Conservation (phyloP, 2,888 invertebrate genomes). For the Nezara viridula region DNA sequence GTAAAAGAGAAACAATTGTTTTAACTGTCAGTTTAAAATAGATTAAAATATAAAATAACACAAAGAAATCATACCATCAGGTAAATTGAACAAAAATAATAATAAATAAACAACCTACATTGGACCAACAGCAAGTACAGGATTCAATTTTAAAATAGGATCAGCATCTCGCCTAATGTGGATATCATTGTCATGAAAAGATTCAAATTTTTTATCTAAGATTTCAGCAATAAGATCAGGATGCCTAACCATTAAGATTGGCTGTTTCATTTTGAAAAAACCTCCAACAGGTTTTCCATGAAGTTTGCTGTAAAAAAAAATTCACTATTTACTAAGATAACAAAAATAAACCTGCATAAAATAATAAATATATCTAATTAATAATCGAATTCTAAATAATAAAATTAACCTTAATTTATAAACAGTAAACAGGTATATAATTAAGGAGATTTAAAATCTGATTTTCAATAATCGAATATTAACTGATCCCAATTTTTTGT, state of each 20-base stretch:
- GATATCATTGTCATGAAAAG: constrained; percentile 64
- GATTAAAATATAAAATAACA: too few species aligned
- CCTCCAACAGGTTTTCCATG: constrained; percentile 56
- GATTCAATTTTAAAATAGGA: constrained; percentile 63
- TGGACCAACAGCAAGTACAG: constrained; percentile 61
- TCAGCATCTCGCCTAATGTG: constrained; percentile 62
- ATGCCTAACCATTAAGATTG: constrained; percentile 62
- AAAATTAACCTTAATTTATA: too few species aligned
- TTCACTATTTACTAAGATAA: not conserved
- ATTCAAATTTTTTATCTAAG: constrained; percentile 60
- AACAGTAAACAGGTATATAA: too few species aligned
- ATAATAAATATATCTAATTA: too few species aligned
- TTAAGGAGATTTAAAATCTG: too few species aligned
- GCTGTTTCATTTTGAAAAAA: constrained; percentile 62
- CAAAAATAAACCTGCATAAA: not conserved
- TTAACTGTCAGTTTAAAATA: not conserved
- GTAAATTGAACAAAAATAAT: too few species aligned
- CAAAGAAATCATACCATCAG: too few species aligned
- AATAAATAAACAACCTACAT: not conserved
- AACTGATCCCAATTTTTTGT: too few species aligned
- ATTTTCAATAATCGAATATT: too few species aligned
- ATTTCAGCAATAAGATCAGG: constrained; percentile 62
- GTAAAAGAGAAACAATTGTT: not conserved
- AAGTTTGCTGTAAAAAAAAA: constrained; percentile 31
- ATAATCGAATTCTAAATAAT: too few species aligned